These are phyloP conservation scores for Erebia aethiops DNA, from an alignment of 2,888 invertebrate genomes.

Conservation along the genomic window DNA sequence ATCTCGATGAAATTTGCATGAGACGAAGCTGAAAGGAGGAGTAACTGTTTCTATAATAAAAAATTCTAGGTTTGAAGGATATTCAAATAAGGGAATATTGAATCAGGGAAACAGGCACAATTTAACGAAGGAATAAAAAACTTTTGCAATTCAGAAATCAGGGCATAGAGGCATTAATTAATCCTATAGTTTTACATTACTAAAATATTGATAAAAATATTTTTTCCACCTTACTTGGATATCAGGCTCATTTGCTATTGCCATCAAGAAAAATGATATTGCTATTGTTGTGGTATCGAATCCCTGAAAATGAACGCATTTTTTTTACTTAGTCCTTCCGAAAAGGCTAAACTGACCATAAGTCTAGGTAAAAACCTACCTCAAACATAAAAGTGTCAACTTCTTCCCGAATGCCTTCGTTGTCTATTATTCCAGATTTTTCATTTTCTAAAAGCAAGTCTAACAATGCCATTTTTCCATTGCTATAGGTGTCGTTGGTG, in stretches of 20 bases:
- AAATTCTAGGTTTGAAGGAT: too few relatives aligned
- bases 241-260: constrained; percentile 12
- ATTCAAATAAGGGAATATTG: too few relatives aligned
- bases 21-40: too few relatives aligned
- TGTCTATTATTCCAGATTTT: constrained; percentile 79
- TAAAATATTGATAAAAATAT: too few relatives aligned
- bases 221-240: constrained; percentile 9
- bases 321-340: not conserved
- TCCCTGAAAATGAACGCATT: not conserved
- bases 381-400: constrained; percentile 89
- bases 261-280: constrained; percentile 15
- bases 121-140: too few relatives aligned
- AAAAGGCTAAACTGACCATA: too few relatives aligned
- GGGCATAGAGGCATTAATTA: too few relatives aligned
- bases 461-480: constrained; percentile 82
- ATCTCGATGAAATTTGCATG: too few relatives aligned
- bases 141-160: too few relatives aligned
- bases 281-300: constrained; percentile 1
- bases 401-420: constrained; percentile 85
- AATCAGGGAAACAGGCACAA: too few relatives aligned
- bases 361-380: constrained; percentile 51
- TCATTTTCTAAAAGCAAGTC: constrained; percentile 84
- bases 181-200: too few relatives aligned
- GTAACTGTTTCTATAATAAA: too few relatives aligned
- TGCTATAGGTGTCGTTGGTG: constrained; percentile 46